These are phyloP conservation scores for Aleiodes sp. DNA, from an alignment of 1,140 invertebrate genomes.

Conservation along the genomic window DNA sequence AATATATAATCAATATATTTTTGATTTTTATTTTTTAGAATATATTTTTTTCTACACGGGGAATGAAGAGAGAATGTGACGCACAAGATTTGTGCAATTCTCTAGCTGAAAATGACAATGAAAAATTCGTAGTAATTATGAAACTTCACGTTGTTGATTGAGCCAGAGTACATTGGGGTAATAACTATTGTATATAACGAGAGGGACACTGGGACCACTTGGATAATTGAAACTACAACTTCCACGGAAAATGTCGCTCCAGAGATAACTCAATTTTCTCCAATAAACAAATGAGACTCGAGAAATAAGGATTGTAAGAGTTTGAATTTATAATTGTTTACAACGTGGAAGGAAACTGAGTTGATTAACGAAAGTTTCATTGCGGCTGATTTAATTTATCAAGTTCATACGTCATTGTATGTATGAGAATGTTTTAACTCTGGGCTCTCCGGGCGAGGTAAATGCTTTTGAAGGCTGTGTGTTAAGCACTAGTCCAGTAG, in stretches of 20 bases:
- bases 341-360: background rate
- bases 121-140: too few relatives aligned
- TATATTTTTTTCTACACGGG: too few relatives aligned
- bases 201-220: background rate
- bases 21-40: too few relatives aligned
- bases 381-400: background rate
- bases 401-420: background rate
- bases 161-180: background rate
- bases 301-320: background rate
- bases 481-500: background rate
- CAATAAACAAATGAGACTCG: background rate
- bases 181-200: background rate
- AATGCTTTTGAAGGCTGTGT: background rate
- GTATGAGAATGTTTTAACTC: background rate
- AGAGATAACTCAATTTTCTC: constrained; percentile 6
- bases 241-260: background rate
- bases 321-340: constrained; percentile 11
- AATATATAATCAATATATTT: too few relatives aligned
- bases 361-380: background rate
- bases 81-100: too few relatives aligned
- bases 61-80: too few relatives aligned
- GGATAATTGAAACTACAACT: background rate
- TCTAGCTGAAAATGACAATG: too few relatives aligned
- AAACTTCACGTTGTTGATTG: too few relatives aligned
- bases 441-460: background rate